Evolutionary conservation across 2,888 invertebrate species (phyloP).

Genomic region (Abscondita cerata): DNA sequence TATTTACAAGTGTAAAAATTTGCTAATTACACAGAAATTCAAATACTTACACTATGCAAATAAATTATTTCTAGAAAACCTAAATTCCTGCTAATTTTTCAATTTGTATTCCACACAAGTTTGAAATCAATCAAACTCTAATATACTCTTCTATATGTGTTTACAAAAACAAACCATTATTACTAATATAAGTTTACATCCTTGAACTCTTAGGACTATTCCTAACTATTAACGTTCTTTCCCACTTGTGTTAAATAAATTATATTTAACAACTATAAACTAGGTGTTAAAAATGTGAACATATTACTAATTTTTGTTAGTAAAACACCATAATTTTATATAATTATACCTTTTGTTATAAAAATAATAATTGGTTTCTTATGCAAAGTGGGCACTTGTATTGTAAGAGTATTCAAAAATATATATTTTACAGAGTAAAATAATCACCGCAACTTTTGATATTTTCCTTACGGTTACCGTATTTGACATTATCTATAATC

Average conservation of each 20-base stretch:
- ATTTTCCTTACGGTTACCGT: slow-evolving; percentile 28
- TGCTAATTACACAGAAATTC: no score
- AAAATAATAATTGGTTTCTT: slow-evolving; percentile 28
- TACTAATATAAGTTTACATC: no score
- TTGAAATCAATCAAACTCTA: no score
- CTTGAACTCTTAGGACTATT: no score
- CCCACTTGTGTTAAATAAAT: slow-evolving; percentile 5
- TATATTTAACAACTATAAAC: slow-evolving; percentile 9
- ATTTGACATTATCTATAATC: slow-evolving; percentile 32
- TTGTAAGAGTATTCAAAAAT: slow-evolving; percentile 25
- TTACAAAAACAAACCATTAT: no score
- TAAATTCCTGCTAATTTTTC: no score
- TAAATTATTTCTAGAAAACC: no score
- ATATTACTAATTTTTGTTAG: slow-evolving; percentile 12
- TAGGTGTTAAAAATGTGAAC: slow-evolving; percentile 25
- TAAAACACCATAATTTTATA: slow-evolving; percentile 21
- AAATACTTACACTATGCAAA: no score
- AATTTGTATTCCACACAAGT: no score
- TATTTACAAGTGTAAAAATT: no score
- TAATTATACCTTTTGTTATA: slow-evolving; percentile 28
- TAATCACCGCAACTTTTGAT: slow-evolving; percentile 31
- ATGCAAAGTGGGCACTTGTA: slow-evolving; percentile 30
- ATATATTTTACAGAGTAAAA: slow-evolving; percentile 28
- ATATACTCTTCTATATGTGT: no score
- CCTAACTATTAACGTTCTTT: no score